Evolutionary conservation across 1,140 invertebrate species (phyloP), one percentile per base, ranked within the genome.

Genomic region (Meloidogyne hapla): DNA sequence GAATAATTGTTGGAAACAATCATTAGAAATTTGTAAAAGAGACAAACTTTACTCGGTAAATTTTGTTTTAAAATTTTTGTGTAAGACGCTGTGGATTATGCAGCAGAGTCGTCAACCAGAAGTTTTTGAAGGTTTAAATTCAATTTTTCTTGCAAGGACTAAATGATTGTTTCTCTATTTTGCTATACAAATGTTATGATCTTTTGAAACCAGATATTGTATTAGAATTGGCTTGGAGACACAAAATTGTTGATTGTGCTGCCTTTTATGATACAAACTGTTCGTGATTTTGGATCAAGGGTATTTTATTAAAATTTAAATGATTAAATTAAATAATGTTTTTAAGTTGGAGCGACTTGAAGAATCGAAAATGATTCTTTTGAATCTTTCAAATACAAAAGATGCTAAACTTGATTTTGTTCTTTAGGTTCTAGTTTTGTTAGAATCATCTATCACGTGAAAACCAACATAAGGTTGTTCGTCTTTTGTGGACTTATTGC

Each of bases 1-100:
- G 79, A 99, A 99, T 89, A 99, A 99, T 88, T 91, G 96, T 88
- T 99, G 96, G 96, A 98, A 98, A 89, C 96, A 99, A 88, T 96
- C 94, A 63, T 95, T 99, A 69, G 96, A 99, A 88, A 90, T 99
- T 62, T 99, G 97, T 90, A 99, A 99, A 89, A 97, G 96, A 88
- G 96, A 98, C 88, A 91, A 94, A 83, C 89, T 98, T 40, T 98
- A 96, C 89, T 94, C 92, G 92, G 90, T 92, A 87, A 81, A 79
- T n/a, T 8, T 42, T 25, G n/a, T 1, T 69, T 82, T 80, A 23
- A 5, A n/a, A n/a, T n/a, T n/a, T 62, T 18, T 26, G 69, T 15
- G n/a, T 28, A 12, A 48, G 97, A 99, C 90, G 95, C 96, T 1
- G 99, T 99, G 95, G 95, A 96, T 87, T 99, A 98, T 88, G 96